Evolutionary conservation across 2,888 invertebrate genomes (phyloP).

Genomic region (Yponomeuta evonymella): DNA sequence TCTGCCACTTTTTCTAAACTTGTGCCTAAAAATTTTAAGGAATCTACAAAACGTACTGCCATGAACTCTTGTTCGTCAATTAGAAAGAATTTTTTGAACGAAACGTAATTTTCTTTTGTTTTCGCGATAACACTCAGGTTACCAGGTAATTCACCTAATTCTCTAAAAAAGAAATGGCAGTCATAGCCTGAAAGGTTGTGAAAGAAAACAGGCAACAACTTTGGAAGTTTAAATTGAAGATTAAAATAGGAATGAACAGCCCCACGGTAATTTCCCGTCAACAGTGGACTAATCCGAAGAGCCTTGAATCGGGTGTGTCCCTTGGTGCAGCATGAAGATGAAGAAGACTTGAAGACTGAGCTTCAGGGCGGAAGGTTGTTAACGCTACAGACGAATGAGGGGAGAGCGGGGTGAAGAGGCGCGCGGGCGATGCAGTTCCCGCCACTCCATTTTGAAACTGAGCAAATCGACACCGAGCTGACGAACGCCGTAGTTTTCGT

Average conservation of each 20-base stretch:
- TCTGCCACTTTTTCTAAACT: conserved; percentile 1
- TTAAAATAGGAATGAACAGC: conserved; percentile 25
- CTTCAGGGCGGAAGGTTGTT: too few species aligned
- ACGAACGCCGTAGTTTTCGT: too few species aligned
- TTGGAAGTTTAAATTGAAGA: conserved; percentile 21
- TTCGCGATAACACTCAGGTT: conserved; percentile 23
- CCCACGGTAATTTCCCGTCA: conserved; percentile 22
- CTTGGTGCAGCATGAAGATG: too few species aligned
- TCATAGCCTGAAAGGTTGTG: conserved; percentile 28
- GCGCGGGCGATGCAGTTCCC: too few species aligned
- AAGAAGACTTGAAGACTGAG: too few species aligned
- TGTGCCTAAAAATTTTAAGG: background rate
- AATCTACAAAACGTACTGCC: conserved; percentile 19
- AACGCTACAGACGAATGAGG: too few species aligned
- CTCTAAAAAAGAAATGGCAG: conserved; percentile 25
- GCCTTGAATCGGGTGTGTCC: too few species aligned
- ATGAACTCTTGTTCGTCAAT: conserved; percentile 12
- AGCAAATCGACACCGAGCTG: background rate
- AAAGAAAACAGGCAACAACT: conserved; percentile 28
- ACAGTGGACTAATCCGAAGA: conserved; percentile 13
- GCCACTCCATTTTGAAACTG: too few species aligned
- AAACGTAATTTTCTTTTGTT: conserved; percentile 19
- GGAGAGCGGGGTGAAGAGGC: too few species aligned
- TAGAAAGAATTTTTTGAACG: conserved; percentile 16
- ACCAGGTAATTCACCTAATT: conserved; percentile 22